Evolutionary conservation across 2,888 invertebrate species (phyloP), one percentile per base, ranked within the genome.

Genomic region (Rhingia campestris): DNA sequence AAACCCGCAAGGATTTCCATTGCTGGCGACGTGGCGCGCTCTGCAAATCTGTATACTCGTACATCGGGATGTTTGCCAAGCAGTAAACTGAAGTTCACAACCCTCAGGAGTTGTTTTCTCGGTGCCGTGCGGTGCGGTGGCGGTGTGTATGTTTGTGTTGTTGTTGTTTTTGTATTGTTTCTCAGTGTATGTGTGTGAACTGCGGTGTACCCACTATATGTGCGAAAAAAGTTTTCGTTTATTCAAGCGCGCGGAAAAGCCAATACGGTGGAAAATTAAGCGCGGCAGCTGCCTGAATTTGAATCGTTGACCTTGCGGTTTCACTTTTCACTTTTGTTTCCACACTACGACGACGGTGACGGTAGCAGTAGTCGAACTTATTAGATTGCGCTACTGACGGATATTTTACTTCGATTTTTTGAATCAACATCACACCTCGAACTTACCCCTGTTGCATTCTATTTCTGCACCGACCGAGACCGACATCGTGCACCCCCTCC

Each of bases 231-330:
- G 67, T 80, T 74, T 74, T 69, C 70, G 84, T 80, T 84, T 84
- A 84, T 80, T 80, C 70, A 70, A 84, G 80, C 84, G 84, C 84
- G 84, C 84, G 84, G 80, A 84, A 80, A 84, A 84, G 37, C 84
- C 80, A 84, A 84, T 84, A 84, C 80, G 64, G 74, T 80, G 80
- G 80, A 80, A 84, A 80, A 84, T 84, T 80, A 80, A 84, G 70
- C 84, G 75, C 84, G 75, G 80, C 84, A 75, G 74, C 70, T 84
- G 80, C 74, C 84, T 84, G 80, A 80, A 80, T 80, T 84, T 84
- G 70, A 84, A 84, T 80, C 80, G 84, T 84, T 84, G 84, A 84
- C 84, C 84, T 84, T 84, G 84, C 53, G 84, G 84, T 84, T 84
- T 84, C 84, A 84, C 84, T 84, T 84, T 84, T 49, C 53, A 70